Conservation (phyloP, 2,888 invertebrate species). For the Drosophila algonquin region DNA sequence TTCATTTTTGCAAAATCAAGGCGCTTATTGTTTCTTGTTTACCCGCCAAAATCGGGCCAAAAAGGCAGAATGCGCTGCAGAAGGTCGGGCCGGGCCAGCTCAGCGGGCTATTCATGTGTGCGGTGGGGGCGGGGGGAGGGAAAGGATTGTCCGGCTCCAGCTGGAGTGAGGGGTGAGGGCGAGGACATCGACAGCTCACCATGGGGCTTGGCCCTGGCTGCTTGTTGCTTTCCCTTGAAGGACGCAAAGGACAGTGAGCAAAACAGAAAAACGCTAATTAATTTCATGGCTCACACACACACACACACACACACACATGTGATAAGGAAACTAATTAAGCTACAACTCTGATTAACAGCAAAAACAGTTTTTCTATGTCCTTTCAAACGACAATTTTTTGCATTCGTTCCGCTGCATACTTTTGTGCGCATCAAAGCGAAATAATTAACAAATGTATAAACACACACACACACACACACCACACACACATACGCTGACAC, state of each 20-base stretch:
- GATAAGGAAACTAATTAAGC: constrained; percentile 75
- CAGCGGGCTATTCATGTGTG: not conserved
- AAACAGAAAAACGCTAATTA: constrained; percentile 62
- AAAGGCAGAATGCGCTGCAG: constrained; percentile 4
- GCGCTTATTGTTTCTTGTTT: constrained; percentile 65
- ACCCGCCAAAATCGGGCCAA: constrained; percentile 12
- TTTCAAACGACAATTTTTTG: constrained; percentile 63
- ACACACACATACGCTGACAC: not conserved
- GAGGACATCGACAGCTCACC: not conserved
- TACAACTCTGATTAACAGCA: constrained; percentile 67
- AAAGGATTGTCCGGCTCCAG: not conserved
- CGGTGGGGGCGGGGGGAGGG: no score
- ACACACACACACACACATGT: constrained; percentile 34
- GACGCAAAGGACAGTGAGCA: constrained; percentile 5
- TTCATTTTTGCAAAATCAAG: constrained; percentile 72
- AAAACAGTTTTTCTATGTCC: constrained; percentile 60
- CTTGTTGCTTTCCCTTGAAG: constrained; percentile 3
- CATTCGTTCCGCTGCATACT: constrained; percentile 57
- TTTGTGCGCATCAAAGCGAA: constrained; percentile 75
- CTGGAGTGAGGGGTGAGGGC: not conserved
- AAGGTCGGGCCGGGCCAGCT: not conserved
- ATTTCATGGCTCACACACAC: constrained; percentile 57
- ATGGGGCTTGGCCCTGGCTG: not conserved
- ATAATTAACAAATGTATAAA: constrained; percentile 76
- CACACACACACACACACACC: constrained; percentile 31